Evolutionary conservation across 2,888 invertebrate species (phyloP), one percentile per base, ranked within the genome.

Genomic region (Thereva unica): DNA sequence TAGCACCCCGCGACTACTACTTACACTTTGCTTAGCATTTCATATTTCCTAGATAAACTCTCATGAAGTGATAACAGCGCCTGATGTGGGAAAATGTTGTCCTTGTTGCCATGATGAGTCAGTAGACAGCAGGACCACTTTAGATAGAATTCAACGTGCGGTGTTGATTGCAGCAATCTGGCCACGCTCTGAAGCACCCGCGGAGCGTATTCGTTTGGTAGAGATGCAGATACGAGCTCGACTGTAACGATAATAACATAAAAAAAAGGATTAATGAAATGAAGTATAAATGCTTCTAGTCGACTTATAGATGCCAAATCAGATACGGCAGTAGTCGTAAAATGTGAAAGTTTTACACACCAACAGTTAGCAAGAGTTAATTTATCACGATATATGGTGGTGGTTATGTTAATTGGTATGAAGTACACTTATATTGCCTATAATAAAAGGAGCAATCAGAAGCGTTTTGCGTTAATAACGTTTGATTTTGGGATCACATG

Each of bases 141-240:
- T 44, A 96, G 82, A 76, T 97, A 92, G 76, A 94, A 96, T 75
- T 97, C 93, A 49, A 98, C 76, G 76, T 97, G 97, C 0, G 86
- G 84, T 1, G 93, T 90, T 41, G 84, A 84, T 72, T 93, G 94
- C 34, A 97, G 77, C 56, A 89, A 85, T 2, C 85, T 84, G 0
- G 91, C 88, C 45, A 95, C 75, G 72, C 89, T 89, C 68, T 84
- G 82, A 9, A 97, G 81, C 35, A 93, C 80, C 41, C 90, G 86
- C 75, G 91, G 90, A 0, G 90, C 83, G 78, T 92, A 96, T 68
- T 88, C 84, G 8, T 88, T 85, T 1, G 93, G 88, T 54, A 98
- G 80, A 67, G 84, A 84, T 1, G 84, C 78, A 23, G 89, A 85
- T 49, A 93, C 88, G 64, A 95, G 81, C 72, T 87, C 86, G 74